Conservation (phyloP, 37 sponge, comb jelly and placozoan genomes). For the Hexactinellida sp. region DNA sequence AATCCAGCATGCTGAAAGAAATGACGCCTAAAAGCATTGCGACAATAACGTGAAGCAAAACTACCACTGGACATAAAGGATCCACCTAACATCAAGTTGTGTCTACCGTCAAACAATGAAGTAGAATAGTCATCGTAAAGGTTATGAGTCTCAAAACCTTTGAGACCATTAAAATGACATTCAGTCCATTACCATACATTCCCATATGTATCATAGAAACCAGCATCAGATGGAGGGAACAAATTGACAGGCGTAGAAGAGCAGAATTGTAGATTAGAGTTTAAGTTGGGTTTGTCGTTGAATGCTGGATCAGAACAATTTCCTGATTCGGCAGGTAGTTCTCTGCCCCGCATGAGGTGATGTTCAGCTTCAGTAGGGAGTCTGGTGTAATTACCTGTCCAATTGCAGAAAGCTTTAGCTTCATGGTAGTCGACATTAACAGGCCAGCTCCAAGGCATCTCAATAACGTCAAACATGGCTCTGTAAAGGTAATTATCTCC, state of each 20-base stretch:
- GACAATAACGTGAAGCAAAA: slow-evolving; percentile 48
- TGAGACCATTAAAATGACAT: slow-evolving; percentile 75
- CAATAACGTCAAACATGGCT: slow-evolving; percentile 64
- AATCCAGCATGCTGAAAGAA: slow-evolving; percentile 80
- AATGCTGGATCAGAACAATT: neutral
- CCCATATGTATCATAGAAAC: slow-evolving; percentile 62
- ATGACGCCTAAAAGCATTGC: slow-evolving; percentile 62
- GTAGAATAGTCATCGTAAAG: slow-evolving; percentile 78
- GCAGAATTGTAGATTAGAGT: neutral
- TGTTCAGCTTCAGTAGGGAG: slow-evolving; percentile 78
- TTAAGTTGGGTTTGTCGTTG: neutral
- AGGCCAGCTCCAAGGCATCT: slow-evolving; percentile 82
- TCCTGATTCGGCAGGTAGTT: neutral
- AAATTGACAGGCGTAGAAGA: slow-evolving; percentile 48
- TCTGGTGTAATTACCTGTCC: slow-evolving; percentile 60
- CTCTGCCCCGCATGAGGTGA: slow-evolving; percentile 37
- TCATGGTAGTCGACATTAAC: slow-evolving; percentile 85
- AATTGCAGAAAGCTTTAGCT: slow-evolving; percentile 73
- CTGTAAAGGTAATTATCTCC: slow-evolving; percentile 25
- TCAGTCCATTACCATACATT: slow-evolving; percentile 86
- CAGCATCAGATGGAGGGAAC: slow-evolving; percentile 43
- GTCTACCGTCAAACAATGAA: slow-evolving; percentile 62
- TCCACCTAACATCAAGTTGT: slow-evolving; percentile 65
- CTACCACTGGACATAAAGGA: slow-evolving; percentile 66
- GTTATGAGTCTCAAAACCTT: slow-evolving; percentile 48